These are phyloP conservation scores for Geotrupes spiniger DNA, from an alignment of 2,888 invertebrate species.

Conservation along the genomic window DNA sequence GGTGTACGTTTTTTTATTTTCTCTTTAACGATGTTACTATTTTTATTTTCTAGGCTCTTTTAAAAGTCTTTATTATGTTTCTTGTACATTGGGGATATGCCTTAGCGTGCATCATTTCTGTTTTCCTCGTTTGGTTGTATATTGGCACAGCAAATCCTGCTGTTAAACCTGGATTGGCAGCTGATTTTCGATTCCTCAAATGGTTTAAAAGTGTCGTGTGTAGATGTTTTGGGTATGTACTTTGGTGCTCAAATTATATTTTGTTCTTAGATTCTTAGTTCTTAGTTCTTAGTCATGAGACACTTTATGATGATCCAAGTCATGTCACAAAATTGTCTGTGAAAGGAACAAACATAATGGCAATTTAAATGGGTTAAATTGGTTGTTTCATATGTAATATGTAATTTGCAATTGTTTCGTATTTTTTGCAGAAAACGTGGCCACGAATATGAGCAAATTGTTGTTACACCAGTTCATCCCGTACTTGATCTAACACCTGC, in stretches of 20 bases:
- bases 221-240: conserved; percentile 73
- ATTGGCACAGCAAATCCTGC: conserved; percentile 95
- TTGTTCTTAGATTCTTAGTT: too few relatives aligned
- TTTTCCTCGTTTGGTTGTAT: conserved; percentile 88
- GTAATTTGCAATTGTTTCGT: conserved; percentile 38
- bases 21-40: conserved; percentile 24
- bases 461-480: conserved; percentile 79
- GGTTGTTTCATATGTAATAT: too few relatives aligned
- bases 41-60: conserved; percentile 63
- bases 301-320: too few relatives aligned
- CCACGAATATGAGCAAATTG: conserved; percentile 80
- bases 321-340: neutral
- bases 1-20: conserved; percentile 64
- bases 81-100: conserved; percentile 93
- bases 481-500: conserved; percentile 78
- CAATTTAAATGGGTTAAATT: neutral
- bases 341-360: too few relatives aligned
- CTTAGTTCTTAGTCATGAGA: too few relatives aligned
- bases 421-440: conserved; percentile 78
- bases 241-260: too few relatives aligned
- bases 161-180: conserved; percentile 86
- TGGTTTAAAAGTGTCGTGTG: conserved; percentile 74
- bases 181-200: conserved; percentile 76
- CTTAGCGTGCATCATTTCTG: conserved; percentile 73
- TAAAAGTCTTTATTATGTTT: conserved; percentile 88